Percentiles rank a stretch among this genome's conserved stretches.
These are phyloP conservation scores for Eulemur mongoz DNA, from an alignment of 2,797 vertebrate genomes.

Conservation along the genomic window DNA sequence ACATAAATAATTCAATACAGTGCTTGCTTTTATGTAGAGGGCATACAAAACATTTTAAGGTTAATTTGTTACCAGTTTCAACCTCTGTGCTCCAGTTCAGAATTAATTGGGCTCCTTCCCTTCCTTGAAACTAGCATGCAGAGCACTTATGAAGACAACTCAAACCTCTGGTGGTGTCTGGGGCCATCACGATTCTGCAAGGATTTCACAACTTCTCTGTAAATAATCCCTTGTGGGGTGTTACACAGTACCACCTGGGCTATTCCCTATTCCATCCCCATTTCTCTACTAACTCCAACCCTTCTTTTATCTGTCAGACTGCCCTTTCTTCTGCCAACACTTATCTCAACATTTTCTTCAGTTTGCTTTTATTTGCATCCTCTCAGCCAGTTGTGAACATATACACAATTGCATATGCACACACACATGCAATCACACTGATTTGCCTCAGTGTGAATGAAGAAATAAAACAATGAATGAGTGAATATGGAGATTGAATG, in stretches of 20 bases:
- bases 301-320: background rate
- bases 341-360: background rate
- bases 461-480: background rate
- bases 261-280: background rate
- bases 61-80: constrained; percentile 24
- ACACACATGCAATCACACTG: background rate
- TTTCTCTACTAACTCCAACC: background rate
- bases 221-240: background rate
- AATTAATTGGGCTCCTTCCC: background rate
- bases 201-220: background rate
- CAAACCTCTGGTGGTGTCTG: background rate
- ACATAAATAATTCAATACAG: background rate
- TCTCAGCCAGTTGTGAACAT: background rate
- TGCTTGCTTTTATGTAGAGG: background rate
- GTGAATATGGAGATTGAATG: background rate
- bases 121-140: background rate
- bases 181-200: background rate
- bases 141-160: background rate
- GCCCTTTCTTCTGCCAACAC: background rate
- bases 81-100: background rate
- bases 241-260: background rate
- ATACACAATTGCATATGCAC: background rate
- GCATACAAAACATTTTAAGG: background rate
- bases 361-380: background rate
- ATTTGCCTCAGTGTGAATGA: background rate